Evolutionary conservation across 2,888 invertebrate species (phyloP).

Genomic region (Heteropelma amictum): DNA sequence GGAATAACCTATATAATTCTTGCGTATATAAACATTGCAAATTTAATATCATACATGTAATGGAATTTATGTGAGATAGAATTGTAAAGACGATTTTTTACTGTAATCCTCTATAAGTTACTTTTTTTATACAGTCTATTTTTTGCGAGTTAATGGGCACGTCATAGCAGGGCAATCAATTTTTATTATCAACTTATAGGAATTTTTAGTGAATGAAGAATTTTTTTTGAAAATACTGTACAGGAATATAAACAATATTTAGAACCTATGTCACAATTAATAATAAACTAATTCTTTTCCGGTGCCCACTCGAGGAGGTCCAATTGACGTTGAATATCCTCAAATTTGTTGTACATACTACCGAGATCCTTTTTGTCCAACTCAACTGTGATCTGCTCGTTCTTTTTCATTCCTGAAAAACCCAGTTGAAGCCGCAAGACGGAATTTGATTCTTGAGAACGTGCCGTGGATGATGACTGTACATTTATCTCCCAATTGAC

Average conservation of each 20-base stretch:
- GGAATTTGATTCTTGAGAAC: conserved; percentile 67
- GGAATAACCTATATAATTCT: neutral
- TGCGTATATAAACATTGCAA: neutral
- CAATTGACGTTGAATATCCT: conserved; percentile 71
- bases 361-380: conserved; percentile 68
- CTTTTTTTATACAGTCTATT: too few relatives aligned
- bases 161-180: too few relatives aligned
- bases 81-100: too few relatives aligned
- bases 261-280: too few relatives aligned
- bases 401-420: conserved; percentile 61
- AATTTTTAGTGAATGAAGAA: neutral
- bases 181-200: too few relatives aligned
- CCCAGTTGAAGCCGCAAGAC: conserved; percentile 69
- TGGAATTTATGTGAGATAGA: too few relatives aligned
- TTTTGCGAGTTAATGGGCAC: too few relatives aligned
- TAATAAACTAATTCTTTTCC: conserved; percentile 44
- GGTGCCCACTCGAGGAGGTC: conserved; percentile 69
- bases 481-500: conserved; percentile 72
- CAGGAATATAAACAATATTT: too few relatives aligned
- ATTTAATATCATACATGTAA: neutral
- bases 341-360: conserved; percentile 69
- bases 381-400: conserved; percentile 68
- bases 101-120: too few relatives aligned
- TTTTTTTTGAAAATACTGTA: too few relatives aligned
- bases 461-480: conserved; percentile 69